phyloP scores from a whole-genome alignment of 2,797 vertebrate genomes.

The Helostoma temminkii region DNA sequence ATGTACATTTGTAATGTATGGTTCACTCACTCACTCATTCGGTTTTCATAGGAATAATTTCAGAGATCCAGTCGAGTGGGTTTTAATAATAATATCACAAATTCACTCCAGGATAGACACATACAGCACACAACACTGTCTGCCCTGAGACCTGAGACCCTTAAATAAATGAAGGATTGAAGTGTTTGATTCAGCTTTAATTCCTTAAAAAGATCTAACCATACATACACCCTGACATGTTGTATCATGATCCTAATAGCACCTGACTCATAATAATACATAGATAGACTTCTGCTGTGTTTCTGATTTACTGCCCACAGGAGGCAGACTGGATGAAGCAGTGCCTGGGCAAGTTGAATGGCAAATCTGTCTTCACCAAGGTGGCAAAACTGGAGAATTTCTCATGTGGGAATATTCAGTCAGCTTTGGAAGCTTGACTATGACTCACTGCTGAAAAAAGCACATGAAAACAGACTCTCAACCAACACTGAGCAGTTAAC shows the following conservation, averaged over 20 bases:
- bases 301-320: conserved; percentile 3
- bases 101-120: too few relatives aligned
- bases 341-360: conserved; percentile 24
- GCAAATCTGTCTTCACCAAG: conserved; percentile 15
- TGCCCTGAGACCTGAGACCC: too few relatives aligned
- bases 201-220: background rate
- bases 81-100: too few relatives aligned
- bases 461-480: conserved; percentile 14
- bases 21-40: conserved; percentile 8
- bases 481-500: background rate
- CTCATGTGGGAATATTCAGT: conserved; percentile 51
- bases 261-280: background rate
- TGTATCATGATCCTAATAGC: too few relatives aligned
- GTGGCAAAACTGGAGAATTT: conserved; percentile 53
- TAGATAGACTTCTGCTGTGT: background rate
- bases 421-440: conserved; percentile 40
- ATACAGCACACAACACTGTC: too few relatives aligned
- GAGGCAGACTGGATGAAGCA: conserved; percentile 9
- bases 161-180: too few relatives aligned
- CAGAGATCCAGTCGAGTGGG: too few relatives aligned
- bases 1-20: conserved; percentile 8
- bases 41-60: background rate
- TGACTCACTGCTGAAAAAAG: conserved; percentile 43
- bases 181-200: conserved; percentile 2
- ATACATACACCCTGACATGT: background rate